A percentile compares a stretch with the other conserved stretches of the same genome.
phyloP scores from a whole-genome alignment of 2,888 invertebrate species.

The Drosophila phalerata region DNA sequence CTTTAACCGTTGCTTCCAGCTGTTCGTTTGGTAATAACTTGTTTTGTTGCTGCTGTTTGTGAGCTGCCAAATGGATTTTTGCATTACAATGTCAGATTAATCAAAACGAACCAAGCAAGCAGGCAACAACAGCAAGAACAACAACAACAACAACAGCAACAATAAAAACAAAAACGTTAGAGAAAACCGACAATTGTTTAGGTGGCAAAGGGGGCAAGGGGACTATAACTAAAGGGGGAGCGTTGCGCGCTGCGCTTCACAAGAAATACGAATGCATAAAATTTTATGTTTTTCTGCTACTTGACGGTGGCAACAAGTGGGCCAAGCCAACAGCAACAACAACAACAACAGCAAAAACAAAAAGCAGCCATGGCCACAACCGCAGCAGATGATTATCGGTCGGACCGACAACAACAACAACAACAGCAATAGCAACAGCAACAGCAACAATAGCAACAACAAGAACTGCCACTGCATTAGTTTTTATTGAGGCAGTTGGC shows the following conservation, averaged over 20 bases:
- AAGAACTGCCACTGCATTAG: constrained; percentile 75
- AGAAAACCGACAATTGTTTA: constrained; percentile 82
- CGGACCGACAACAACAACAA: constrained; percentile 36
- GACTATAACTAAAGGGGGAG: constrained; percentile 12
- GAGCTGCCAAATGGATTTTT: constrained; percentile 79
- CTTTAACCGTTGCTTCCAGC: neutral
- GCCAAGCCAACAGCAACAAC: constrained; percentile 64
- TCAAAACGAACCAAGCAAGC: constrained; percentile 71
- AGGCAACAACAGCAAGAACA: constrained; percentile 41
- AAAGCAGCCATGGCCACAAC: constrained; percentile 80
- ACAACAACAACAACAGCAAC: constrained; percentile 47
- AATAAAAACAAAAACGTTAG: constrained; percentile 67
- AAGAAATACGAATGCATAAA: constrained; percentile 83
- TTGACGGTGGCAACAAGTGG: constrained; percentile 79
- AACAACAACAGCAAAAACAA: constrained; percentile 39
- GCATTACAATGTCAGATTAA: constrained; percentile 82
- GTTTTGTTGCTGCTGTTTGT: constrained; percentile 59
- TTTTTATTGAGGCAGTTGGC: constrained; percentile 81
- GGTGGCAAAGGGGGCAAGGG: constrained; percentile 13
- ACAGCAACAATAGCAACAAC: constrained; percentile 32
- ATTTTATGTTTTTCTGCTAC: constrained; percentile 82
- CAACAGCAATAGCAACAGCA: constrained; percentile 27
- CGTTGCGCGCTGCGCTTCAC: constrained; percentile 70
- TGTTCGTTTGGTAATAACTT: constrained; percentile 68
- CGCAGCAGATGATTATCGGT: constrained; percentile 78